Conservation (phyloP, 2,113 vertebrate genomes). For the Gavialis gangeticus region DNA sequence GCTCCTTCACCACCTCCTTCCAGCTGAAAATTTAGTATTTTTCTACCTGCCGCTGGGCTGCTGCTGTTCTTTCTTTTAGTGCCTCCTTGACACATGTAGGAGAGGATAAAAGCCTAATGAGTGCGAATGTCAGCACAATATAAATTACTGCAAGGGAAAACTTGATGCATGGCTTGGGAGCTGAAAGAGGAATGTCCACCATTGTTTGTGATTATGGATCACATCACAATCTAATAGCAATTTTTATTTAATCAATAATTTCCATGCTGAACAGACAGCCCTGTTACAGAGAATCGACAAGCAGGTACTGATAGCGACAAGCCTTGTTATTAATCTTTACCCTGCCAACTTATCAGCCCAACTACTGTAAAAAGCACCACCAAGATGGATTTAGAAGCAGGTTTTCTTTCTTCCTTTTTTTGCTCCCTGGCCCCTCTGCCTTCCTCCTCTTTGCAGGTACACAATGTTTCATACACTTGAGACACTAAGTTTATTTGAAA, state of each 20-base stretch:
- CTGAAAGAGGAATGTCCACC: slow-evolving; percentile 84
- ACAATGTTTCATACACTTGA: slow-evolving; percentile 51
- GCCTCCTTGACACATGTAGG: slow-evolving; percentile 69
- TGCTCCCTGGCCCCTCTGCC: neutral
- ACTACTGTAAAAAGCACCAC: slow-evolving; percentile 90
- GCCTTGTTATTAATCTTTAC: slow-evolving; percentile 95
- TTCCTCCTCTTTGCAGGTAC: slow-evolving; percentile 20
- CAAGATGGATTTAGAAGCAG: slow-evolving; percentile 88
- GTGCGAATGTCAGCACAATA: slow-evolving; percentile 82
- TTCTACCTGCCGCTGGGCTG: slow-evolving; percentile 22
- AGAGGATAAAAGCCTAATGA: slow-evolving; percentile 80
- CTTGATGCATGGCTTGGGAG: slow-evolving; percentile 88
- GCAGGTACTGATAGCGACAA: slow-evolving; percentile 93
- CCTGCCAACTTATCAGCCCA: slow-evolving; percentile 90
- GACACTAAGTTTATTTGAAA: slow-evolving; percentile 75
- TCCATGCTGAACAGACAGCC: slow-evolving; percentile 96
- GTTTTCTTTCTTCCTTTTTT: neutral
- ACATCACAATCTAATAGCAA: slow-evolving; percentile 96
- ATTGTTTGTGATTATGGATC: slow-evolving; percentile 90
- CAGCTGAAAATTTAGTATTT: slow-evolving; percentile 22
- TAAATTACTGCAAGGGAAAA: slow-evolving; percentile 85
- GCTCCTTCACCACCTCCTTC: neutral
- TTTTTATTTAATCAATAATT: slow-evolving; percentile 99
- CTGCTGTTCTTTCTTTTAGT: slow-evolving; percentile 63
- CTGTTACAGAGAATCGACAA: slow-evolving; percentile 94